These are phyloP conservation scores for Orestias chungarensis DNA, from an alignment of 2,797 vertebrate species.

Conservation along the genomic window DNA sequence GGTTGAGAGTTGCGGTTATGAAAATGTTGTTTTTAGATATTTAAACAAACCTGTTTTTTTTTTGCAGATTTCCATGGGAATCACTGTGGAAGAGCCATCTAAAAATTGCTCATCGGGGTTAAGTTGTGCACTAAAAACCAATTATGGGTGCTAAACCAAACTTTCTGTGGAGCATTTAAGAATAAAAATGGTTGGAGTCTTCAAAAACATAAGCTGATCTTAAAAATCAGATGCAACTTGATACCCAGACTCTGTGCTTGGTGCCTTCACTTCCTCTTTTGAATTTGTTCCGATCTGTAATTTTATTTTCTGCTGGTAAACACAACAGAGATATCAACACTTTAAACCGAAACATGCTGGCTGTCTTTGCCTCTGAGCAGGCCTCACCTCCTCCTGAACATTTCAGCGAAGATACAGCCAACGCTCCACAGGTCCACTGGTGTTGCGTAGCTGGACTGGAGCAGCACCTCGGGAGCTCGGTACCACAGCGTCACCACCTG, in stretches of 20 bases:
- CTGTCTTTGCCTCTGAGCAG: background rate
- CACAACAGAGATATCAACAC: background rate
- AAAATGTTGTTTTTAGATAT: background rate
- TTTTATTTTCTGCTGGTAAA: background rate
- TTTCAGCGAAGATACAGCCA: constrained; percentile 94
- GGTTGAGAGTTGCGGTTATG: background rate
- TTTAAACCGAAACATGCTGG: background rate
- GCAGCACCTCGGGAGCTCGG: constrained; percentile 90
- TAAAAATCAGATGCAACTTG: background rate
- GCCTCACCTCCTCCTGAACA: constrained; percentile 90
- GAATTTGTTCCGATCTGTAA: background rate
- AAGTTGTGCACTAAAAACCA: background rate
- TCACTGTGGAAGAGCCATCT: background rate
- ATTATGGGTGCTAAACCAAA: background rate
- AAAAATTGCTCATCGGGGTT: background rate
- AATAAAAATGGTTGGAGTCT: background rate
- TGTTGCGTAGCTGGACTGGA: constrained; percentile 90
- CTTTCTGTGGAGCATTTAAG: background rate
- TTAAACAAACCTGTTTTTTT: too few relatives aligned
- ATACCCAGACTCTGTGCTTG: background rate
- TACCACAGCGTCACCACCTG: constrained; percentile 96
- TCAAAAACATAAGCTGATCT: background rate
- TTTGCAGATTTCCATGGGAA: background rate
- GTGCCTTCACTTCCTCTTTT: background rate
- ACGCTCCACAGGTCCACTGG: constrained; percentile 95